Base-by-base conservation (phyloP, 1,140 invertebrate genomes). In the Anoplophora glabripennis region DNA sequence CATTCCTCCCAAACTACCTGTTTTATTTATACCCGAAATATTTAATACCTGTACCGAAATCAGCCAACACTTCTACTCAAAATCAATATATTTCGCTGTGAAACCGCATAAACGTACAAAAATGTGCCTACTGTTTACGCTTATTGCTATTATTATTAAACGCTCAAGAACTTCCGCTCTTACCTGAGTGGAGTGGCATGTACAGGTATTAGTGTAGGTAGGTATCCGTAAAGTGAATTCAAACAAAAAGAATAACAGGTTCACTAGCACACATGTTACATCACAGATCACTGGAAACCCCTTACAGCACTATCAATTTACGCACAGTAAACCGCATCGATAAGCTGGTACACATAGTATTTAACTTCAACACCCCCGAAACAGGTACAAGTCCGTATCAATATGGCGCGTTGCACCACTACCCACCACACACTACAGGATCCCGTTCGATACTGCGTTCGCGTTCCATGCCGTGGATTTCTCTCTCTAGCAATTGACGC, bases 391-490 rank as follows among this genome's bases (percentile, higher is more conserved):
- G 15, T 56, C n/a, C 17, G 49, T 35, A 36, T 36, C 48, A 53
- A 59, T 53, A 59, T 59, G 57, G 57, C 57, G 57, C 21, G 34
- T 21, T 14, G 51, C 12, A 17, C 35, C 17, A 17, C 21, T 28
- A 28, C 21, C n/a, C 21, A 28, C 21, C 51, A 17, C 34, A 10
- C 54, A 14, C 47, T n/a, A 38, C 57, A 17, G 46, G 35, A 59
- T 59, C 57, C 48, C 57, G 57, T 59, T 52, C 57, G 49, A 53
- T 52, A 52, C 57, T 54, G 42, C 36, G 42, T 45, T 38, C 15
- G 36, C 34, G 35, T 17, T 52, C 40, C 49, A 9, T 40, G 34
- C 34, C 35, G 21, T 14, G 47, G 37, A 17, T 38, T 34, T 54
- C 53, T 49, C 28, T 54, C 53, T 54, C 40, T 53, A 21, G 11